phyloP scores from a whole-genome alignment of 2,113 vertebrate genomes.

The Lepus americanus region DNA sequence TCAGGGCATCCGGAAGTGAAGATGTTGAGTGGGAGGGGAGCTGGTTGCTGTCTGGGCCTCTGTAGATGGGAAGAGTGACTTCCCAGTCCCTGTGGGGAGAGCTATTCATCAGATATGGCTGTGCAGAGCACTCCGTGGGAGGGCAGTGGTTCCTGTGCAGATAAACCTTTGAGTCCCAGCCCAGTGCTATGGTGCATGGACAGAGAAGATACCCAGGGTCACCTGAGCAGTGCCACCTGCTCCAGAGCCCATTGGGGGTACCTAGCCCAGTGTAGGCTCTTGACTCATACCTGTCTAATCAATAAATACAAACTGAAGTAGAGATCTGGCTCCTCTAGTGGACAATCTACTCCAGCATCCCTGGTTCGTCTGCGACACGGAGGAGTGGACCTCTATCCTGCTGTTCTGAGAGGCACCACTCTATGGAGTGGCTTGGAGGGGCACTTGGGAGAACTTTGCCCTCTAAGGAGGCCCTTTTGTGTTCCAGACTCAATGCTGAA shows the following conservation, averaged over 20 bases:
- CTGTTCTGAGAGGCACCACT: too few relatives aligned
- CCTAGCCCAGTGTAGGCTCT: not conserved
- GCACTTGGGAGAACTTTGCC: rapidly evolving
- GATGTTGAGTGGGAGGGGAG: not conserved
- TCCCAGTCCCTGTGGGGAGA: not conserved
- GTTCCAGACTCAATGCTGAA: not conserved
- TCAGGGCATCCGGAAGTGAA: not conserved
- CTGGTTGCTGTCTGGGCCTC: not conserved
- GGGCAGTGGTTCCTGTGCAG: rapidly evolving
- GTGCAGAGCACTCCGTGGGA: rapidly evolving
- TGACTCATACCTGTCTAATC: not conserved
- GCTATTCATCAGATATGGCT: not conserved
- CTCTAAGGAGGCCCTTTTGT: not conserved
- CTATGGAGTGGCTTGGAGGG: rapidly evolving
- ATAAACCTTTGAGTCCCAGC: not conserved
- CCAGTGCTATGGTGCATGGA: rapidly evolving
- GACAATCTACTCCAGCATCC: not conserved
- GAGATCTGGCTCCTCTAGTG: not conserved
- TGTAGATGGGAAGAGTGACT: rapidly evolving
- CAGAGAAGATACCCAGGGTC: not conserved
- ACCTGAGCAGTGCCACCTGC: not conserved
- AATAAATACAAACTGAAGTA: not conserved
- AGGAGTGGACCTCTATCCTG: not conserved
- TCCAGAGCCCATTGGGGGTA: not conserved
- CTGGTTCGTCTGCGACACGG: too few relatives aligned